Percentiles rank a stretch among this genome's conserved stretches.
Conservation (phyloP, 30 jellyfish, hydroid and myxozoan genomes). For the Aurelia coerulea region DNA sequence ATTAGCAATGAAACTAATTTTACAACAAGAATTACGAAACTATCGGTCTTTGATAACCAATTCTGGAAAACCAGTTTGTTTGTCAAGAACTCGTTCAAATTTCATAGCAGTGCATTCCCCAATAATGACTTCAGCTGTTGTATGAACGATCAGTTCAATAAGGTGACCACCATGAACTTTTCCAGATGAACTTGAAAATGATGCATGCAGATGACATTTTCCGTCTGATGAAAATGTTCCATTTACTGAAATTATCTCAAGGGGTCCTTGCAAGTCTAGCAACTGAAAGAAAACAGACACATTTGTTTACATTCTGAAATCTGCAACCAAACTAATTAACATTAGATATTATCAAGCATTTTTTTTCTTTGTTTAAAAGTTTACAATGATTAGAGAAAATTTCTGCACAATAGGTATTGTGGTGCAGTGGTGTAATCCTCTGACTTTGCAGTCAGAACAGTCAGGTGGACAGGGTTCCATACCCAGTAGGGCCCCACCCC, state of each 20-base stretch:
- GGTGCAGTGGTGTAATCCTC: no score
- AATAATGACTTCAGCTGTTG: conserved; percentile 92
- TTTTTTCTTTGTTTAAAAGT: no score
- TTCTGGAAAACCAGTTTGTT: conserved; percentile 84
- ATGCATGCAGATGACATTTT: conserved; percentile 82
- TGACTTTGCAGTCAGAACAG: no score
- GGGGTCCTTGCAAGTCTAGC: conserved; percentile 77
- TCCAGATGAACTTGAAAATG: conserved; percentile 81
- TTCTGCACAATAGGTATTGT: no score
- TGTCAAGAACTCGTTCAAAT: conserved; percentile 75
- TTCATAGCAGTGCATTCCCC: conserved; percentile 93
- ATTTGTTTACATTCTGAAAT: no score
- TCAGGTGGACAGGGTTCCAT: no score
- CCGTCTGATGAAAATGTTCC: conserved; percentile 88
- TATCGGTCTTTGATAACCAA: conserved; percentile 57
- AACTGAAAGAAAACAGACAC: conserved; percentile 22
- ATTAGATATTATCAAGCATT: no score
- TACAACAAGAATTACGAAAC: not conserved
- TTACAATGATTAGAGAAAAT: no score
- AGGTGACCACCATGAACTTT: conserved; percentile 92
- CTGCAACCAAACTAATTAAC: no score
- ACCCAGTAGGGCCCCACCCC: no score
- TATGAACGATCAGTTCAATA: conserved; percentile 82
- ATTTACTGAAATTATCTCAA: conserved; percentile 83
- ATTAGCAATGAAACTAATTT: not conserved